Evolutionary conservation across 2,113 vertebrate genomes (phyloP), one percentile per base, ranked within the genome.

Genomic region (Casuarius casuarius): DNA sequence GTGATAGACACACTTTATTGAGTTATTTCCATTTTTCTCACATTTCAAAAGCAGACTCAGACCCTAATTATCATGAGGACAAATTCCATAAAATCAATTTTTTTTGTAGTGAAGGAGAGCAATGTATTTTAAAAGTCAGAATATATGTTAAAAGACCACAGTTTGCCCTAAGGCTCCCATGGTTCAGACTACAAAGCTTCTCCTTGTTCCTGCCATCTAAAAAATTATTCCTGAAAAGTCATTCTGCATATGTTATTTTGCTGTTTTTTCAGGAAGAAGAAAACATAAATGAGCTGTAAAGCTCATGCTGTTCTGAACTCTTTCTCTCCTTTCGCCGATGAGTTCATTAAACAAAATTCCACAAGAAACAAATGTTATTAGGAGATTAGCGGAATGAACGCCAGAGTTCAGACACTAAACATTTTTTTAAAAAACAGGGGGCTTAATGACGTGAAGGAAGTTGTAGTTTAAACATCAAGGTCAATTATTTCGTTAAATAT

Each of bases 161-260:
- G n/a, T 54, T 92, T 92, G 72, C 90, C 68, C 63, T 59, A 90
- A 67, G 80, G 58, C 33, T 96, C 29, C 56, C 91, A 91, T 72
- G 18, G 62, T 44, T 70, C 83, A 78, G 40, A 75, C 74, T 33
- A 74, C 66, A 75, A 88, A 95, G 44, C 35, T 74, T 66, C 71
- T 51, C 48, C 65, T 84, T 81, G 40, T 80, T 92, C 40, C 31
- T 29, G 48, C 85, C 80, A 71, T 76, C 38, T 65, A 52, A 91
- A 97, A 97, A 95, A 89, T 35, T 77, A 81, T 97, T 97, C 84
- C 92, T 97, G 71, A 97, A 97, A 94, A 97, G 93, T 84, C 61
- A 66, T 35, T 75, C 26, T 42, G 49, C 21, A n/a, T 74, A 67
- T 26, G 35, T 1, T 44, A 83, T 85, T 54, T 76, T 23, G 4